These are phyloP conservation scores for Strix occidentalis DNA, from an alignment of 2,797 vertebrate genomes.

Conservation along the genomic window DNA sequence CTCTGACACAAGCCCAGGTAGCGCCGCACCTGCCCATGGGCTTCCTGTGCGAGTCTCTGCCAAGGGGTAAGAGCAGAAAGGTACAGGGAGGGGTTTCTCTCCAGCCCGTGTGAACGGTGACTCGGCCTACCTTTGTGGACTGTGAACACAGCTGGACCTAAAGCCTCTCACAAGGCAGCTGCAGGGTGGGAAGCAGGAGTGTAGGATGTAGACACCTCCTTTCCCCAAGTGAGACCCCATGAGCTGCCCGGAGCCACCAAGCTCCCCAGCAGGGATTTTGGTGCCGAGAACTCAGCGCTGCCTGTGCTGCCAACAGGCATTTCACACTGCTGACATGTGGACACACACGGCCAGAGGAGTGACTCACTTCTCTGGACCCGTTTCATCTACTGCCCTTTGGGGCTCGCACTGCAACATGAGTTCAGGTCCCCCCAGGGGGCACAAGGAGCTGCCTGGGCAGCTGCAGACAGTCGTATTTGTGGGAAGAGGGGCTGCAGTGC, in stretches of 20 bases:
- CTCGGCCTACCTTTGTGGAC: not conserved
- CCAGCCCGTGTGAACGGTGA: not conserved
- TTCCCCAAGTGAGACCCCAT: not conserved
- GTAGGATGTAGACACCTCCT: not conserved
- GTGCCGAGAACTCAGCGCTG: not conserved
- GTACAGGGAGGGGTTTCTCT: not conserved
- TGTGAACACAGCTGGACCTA: not conserved
- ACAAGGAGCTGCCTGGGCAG: not conserved
- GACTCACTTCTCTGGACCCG: not conserved
- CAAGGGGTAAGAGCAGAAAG: not conserved
- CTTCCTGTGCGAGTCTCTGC: not conserved
- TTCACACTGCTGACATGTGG: not conserved
- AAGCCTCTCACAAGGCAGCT: not conserved
- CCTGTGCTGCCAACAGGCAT: rapidly evolving
- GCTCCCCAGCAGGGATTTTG: not conserved
- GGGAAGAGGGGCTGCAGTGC: not conserved
- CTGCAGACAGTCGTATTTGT: not conserved
- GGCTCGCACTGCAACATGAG: not conserved
- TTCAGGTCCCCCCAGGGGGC: not conserved
- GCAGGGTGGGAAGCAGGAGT: not conserved
- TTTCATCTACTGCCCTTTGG: not conserved
- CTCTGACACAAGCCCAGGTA: not conserved
- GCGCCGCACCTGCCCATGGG: not conserved
- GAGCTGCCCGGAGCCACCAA: not conserved
- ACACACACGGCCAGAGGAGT: rapidly evolving